phyloP scores from a whole-genome alignment of 2,888 invertebrate genomes.

The Sericinus montela region DNA sequence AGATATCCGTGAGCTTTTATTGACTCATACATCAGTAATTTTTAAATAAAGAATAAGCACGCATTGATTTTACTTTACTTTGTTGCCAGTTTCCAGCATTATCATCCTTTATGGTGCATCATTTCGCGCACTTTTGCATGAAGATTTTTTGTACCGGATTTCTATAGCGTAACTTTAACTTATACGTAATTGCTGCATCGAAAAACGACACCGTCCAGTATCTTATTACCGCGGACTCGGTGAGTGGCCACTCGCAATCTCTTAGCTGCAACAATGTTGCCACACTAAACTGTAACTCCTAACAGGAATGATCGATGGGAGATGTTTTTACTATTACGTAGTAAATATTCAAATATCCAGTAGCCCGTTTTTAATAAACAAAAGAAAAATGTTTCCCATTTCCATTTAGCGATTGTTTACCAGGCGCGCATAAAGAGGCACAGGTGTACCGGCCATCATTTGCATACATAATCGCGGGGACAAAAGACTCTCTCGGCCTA shows the following conservation, averaged over 20 bases:
- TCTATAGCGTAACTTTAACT: background rate
- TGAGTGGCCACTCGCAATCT: background rate
- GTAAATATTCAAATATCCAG: background rate
- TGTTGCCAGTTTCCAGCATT: too few species aligned
- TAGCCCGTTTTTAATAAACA: slow-evolving; percentile 5
- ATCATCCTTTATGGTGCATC: too few species aligned
- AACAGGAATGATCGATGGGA: too few species aligned
- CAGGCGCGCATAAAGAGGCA: slow-evolving; percentile 58
- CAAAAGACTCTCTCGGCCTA: slow-evolving; percentile 42
- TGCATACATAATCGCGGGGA: slow-evolving; percentile 66
- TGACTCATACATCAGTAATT: too few species aligned
- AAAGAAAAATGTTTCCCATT: slow-evolving; percentile 39
- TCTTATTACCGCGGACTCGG: background rate
- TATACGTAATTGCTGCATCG: background rate
- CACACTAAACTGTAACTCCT: background rate
- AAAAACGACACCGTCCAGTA: background rate
- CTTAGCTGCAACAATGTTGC: background rate
- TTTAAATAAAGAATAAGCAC: too few species aligned
- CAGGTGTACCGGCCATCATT: slow-evolving; percentile 45
- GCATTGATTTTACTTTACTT: too few species aligned
- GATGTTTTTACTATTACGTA: too few species aligned
- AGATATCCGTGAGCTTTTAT: too few species aligned
- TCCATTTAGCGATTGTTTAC: slow-evolving; percentile 62
- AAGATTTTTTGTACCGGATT: background rate
- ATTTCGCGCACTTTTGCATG: too few species aligned